Evolutionary conservation across 1,140 invertebrate genomes (phyloP).

Genomic region (Ptiloglossa arizonensis): DNA sequence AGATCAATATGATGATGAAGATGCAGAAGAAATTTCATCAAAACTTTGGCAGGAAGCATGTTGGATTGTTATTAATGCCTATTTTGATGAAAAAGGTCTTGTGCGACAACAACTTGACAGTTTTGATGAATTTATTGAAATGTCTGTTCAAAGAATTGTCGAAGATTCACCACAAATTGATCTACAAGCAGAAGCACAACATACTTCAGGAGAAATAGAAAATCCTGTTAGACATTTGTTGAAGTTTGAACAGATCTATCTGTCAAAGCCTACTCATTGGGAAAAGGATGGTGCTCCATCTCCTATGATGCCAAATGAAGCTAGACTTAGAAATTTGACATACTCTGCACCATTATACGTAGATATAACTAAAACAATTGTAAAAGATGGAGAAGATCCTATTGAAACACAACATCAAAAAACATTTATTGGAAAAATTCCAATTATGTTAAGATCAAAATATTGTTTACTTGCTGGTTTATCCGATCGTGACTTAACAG

Average conservation of each 20-base stretch:
- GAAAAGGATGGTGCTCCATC: slow-evolving; percentile 99
- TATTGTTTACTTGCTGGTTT: slow-evolving; percentile 97
- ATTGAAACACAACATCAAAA: slow-evolving; percentile 97
- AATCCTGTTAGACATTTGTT: slow-evolving; percentile 93
- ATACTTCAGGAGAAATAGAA: slow-evolving; percentile 95
- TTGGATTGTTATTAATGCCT: slow-evolving; percentile 99
- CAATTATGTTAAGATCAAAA: slow-evolving; percentile 98
- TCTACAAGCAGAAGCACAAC: slow-evolving; percentile 98
- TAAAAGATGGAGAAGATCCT: slow-evolving; percentile 94
- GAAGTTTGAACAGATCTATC: slow-evolving; percentile 99
- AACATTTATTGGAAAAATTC: slow-evolving; percentile 99
- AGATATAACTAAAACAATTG: slow-evolving; percentile 98
- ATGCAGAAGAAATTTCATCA: slow-evolving; percentile 94
- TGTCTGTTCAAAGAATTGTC: slow-evolving; percentile 99
- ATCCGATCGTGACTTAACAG: slow-evolving; percentile 98
- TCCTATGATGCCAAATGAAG: slow-evolving; percentile 99
- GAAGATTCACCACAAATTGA: slow-evolving; percentile 99
- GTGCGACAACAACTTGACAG: slow-evolving; percentile 99
- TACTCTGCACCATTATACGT: slow-evolving; percentile 99
- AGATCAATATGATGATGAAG: slow-evolving; percentile 89
- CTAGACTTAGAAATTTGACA: slow-evolving; percentile 92
- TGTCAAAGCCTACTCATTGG: slow-evolving; percentile 99
- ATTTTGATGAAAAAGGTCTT: slow-evolving; percentile 99
- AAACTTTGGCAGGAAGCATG: slow-evolving; percentile 99
- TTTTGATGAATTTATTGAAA: slow-evolving; percentile 99